Evolutionary conservation across 2,113 vertebrate genomes (phyloP).

Genomic region (Corydoras sp.): DNA sequence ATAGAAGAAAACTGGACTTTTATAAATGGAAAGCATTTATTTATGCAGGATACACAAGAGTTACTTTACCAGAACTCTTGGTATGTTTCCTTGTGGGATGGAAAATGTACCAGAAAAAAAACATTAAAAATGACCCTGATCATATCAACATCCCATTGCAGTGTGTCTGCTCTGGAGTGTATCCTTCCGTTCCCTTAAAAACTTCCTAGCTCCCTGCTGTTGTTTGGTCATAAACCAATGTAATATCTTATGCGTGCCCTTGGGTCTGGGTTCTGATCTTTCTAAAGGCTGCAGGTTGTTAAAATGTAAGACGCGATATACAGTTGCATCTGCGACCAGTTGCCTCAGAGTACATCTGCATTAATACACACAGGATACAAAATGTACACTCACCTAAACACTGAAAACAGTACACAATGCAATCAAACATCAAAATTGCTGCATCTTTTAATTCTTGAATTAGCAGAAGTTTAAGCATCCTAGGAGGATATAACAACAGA

Average conservation of each 20-base stretch:
- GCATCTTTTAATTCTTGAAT: too few species aligned
- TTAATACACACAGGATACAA: too few species aligned
- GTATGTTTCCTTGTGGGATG: constrained; percentile 21
- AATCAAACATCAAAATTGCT: too few species aligned
- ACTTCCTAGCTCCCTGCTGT: constrained; percentile 47
- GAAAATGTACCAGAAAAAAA: constrained; percentile 23
- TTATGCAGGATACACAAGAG: neutral
- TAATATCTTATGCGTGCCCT: constrained; percentile 64
- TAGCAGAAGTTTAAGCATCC: too few species aligned
- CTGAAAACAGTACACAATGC: too few species aligned
- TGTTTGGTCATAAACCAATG: constrained; percentile 54
- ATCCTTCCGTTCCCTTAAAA: constrained; percentile 39
- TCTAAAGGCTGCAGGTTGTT: constrained; percentile 54
- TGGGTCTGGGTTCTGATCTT: constrained; percentile 32
- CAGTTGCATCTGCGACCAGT: constrained; percentile 40
- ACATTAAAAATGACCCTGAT: constrained; percentile 36
- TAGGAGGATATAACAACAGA: too few species aligned
- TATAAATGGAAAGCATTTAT: neutral
- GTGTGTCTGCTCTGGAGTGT: constrained; percentile 44
- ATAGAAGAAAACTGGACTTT: constrained; percentile 14
- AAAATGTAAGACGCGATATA: constrained; percentile 39
- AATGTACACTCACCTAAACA: too few species aligned
- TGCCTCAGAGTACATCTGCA: constrained; percentile 15
- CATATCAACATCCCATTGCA: constrained; percentile 38
- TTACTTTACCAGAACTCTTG: constrained; percentile 17